Base-by-base conservation (phyloP, 2,113 vertebrate species). In the Rutilus rutilus region DNA sequence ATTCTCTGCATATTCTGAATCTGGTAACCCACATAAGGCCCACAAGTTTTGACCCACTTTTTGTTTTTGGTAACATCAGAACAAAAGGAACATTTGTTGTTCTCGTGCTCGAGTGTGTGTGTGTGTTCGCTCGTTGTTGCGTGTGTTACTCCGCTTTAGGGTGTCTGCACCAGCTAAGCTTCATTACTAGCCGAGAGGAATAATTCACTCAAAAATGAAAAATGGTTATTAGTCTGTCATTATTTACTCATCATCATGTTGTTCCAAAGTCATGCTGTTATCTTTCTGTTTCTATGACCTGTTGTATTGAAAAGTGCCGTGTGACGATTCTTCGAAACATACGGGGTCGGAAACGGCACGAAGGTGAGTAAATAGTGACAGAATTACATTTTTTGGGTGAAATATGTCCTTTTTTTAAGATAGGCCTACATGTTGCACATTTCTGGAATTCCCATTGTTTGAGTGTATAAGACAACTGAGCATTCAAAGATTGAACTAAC, bases 1-100 rank as follows among this genome's bases (percentile, higher is more conserved):
- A 2, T 47, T 4, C 45, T 30, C 47, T 25, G 21, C 33, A 17
- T 15, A 10, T 25, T 60, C 54, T 39, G 60, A 42, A 60, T 79
- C 54, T 60, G 9, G 27, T 3, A 59, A 57, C 19, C 19, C 65
- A 69, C 36, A 36, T 5, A 30, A 67, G 6, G 64, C 15, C 27
- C 65, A 10, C 65, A 69, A 2, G 65, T 12, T 71, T 23, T 42
- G 67, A 42, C 21, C 69, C 69, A n/a, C 19, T 42, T 71, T 71
- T 71, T 11, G 27, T 30, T 21, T 36, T 9, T 39, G 30, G 30
- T 36, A 52, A 67, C 52, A 19, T 78, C 50, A 50, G 47, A 75
- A 85, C 84, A 78, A 74, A 69, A 65, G 59, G 19, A 78, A 25
- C 21, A 78, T 78, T 85, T 77, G 73, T 25, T 19, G 27, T 17